Base-by-base conservation (phyloP, 2,113 vertebrate genomes). In the Rattus rattus region DNA sequence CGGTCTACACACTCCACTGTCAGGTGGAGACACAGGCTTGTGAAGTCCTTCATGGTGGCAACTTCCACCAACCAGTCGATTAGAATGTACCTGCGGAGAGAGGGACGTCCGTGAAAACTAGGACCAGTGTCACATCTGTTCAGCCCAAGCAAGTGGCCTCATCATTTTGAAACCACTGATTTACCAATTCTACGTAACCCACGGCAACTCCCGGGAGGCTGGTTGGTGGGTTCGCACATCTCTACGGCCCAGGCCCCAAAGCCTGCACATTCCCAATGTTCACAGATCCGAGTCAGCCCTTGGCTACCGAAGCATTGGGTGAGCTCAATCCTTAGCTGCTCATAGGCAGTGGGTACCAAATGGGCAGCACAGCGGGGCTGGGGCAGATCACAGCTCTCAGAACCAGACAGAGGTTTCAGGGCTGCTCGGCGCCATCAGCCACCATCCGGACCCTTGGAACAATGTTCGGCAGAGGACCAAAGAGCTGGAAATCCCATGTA, bases 1-100 rank as follows among this genome's bases (percentile, higher is more conserved):
- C 99, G 99, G 97, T 99, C 99, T 96, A 99, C 99, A 2, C 99
- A 99, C 1, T 98, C 98, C 85, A 99, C 99, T 0, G 99, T 99
- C 98, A 99, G 99, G 69, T 99, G 99, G 72, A 99, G 98, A 52
- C 99, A 99, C 5, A 99, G 98, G 97, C 99, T 99, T 7, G 99
- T 99, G 89, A 99, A 99, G 96, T 99, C 99, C 97, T 99, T 99
- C 99, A 99, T 99, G 33, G 99, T 99, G 94, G 99, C 99, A 75
- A 99, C 99, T 97, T 99, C 99, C 26, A 99, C 99, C 84, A 99
- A 98, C 99, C 99, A 99, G 95, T 99, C 99, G 22, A 99, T 99
- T 91, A 99, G 97, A 91, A 99, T 99, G 97, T 99, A 99, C 97
- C 99, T 99, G 92, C 5, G 20, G 90, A 63, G 19, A 77, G 7